These are phyloP conservation scores for Caranx melampygus DNA, from an alignment of 2,113 vertebrate genomes.

Conservation along the genomic window DNA sequence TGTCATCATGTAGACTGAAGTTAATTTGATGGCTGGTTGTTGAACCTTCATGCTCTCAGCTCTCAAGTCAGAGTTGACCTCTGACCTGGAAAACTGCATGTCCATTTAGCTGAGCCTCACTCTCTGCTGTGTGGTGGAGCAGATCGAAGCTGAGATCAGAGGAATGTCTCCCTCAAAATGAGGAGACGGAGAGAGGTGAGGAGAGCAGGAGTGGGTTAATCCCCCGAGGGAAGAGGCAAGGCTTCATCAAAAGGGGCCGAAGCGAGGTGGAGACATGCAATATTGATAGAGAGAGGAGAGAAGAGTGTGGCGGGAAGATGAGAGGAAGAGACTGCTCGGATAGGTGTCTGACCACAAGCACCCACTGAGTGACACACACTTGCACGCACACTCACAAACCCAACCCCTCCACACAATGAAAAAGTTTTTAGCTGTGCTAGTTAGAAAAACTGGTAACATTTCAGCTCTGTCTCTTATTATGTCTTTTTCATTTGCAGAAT, in stretches of 20 bases:
- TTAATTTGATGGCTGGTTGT: slow-evolving; percentile 10
- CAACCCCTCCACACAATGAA: neutral
- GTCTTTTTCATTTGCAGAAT: slow-evolving; percentile 87
- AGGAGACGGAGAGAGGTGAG: neutral
- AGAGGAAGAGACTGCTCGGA: slow-evolving; percentile 29
- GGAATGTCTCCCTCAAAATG: slow-evolving; percentile 18
- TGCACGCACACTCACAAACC: neutral
- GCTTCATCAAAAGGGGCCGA: slow-evolving; percentile 54
- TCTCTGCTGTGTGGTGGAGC: slow-evolving; percentile 9
- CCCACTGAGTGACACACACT: neutral
- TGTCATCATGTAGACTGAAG: neutral
- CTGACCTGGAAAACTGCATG: slow-evolving; percentile 7
- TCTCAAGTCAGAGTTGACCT: slow-evolving; percentile 1
- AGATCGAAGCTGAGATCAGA: slow-evolving; percentile 43
- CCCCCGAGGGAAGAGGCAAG: slow-evolving; percentile 36
- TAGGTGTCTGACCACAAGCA: slow-evolving; percentile 36
- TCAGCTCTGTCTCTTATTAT: slow-evolving; percentile 30
- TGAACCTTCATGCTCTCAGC: slow-evolving; percentile 13
- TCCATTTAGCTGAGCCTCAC: slow-evolving; percentile 18
- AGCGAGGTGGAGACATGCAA: slow-evolving; percentile 58
- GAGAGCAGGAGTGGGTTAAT: slow-evolving; percentile 42
- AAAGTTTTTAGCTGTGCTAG: neutral
- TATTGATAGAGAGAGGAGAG: slow-evolving; percentile 64
- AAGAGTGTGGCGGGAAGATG: slow-evolving; percentile 20
- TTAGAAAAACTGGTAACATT: slow-evolving; percentile 17